Conservation (phyloP, 2,888 invertebrate genomes). For the Drosophila paramelanica region DNA sequence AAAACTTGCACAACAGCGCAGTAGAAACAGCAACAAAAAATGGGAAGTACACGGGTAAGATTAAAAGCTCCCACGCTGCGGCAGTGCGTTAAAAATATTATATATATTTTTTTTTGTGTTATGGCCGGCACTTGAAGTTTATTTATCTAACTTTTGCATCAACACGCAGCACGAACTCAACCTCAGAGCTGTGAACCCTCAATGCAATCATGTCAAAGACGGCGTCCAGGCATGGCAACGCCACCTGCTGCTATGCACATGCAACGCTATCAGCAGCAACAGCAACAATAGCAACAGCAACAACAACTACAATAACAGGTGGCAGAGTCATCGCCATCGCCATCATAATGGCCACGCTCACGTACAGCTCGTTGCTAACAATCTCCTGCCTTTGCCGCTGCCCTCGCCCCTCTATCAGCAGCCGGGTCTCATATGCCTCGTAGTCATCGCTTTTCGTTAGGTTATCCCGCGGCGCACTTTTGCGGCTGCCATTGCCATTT, state of each 20-base stretch:
- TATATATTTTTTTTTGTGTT: background rate
- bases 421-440: conserved; percentile 62
- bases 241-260: conserved; percentile 65
- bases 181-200: conserved; percentile 18
- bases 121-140: conserved; percentile 67
- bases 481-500: conserved; percentile 53
- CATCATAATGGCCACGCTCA: conserved; percentile 60
- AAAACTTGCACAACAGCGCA: background rate
- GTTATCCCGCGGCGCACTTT: conserved; percentile 71
- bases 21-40: background rate
- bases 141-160: conserved; percentile 77
- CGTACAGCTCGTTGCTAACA: conserved; percentile 67
- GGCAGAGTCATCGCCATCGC: conserved; percentile 44
- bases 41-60: conserved; percentile 2
- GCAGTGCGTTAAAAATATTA: conserved; percentile 50
- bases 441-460: conserved; percentile 71
- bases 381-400: conserved; percentile 1
- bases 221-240: conserved; percentile 50
- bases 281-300: conserved; percentile 10
- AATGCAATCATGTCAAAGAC: conserved; percentile 62
- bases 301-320: conserved; percentile 64
- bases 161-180: conserved; percentile 65
- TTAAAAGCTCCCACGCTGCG: conserved; percentile 55
- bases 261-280: conserved; percentile 34
- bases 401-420: background rate